phyloP scores from a whole-genome alignment of 2,113 vertebrate species.

The Actenoides hombroni region DNA sequence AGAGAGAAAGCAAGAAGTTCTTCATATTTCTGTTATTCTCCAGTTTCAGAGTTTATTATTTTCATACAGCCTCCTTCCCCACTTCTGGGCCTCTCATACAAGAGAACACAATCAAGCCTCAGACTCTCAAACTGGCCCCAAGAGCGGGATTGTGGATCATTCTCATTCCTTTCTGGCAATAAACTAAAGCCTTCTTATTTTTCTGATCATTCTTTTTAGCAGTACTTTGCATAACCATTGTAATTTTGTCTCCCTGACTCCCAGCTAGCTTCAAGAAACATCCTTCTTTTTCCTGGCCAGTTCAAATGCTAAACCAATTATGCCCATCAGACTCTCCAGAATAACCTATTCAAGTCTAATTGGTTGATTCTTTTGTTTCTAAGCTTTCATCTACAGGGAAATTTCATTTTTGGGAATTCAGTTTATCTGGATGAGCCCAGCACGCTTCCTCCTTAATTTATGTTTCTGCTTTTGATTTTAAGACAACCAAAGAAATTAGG shows the following conservation, averaged over 20 bases:
- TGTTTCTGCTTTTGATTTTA: neutral
- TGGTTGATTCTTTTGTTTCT: slow-evolving; percentile 17
- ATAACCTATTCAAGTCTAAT: slow-evolving; percentile 17
- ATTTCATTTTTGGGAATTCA: neutral
- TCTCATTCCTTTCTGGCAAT: neutral
- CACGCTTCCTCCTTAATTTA: neutral
- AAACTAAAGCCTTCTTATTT: neutral
- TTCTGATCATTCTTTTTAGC: neutral
- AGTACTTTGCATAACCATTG: neutral
- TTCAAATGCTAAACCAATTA: slow-evolving; percentile 28
- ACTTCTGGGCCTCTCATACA: neutral
- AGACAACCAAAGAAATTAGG: neutral
- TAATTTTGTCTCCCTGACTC: neutral
- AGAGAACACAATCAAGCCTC: neutral
- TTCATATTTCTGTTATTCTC: neutral
- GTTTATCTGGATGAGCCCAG: neutral
- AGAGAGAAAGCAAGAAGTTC: neutral
- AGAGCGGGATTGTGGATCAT: neutral
- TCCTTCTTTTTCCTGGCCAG: neutral
- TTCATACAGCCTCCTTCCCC: neutral
- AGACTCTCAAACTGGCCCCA: neutral
- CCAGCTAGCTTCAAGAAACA: neutral
- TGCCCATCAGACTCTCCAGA: slow-evolving; percentile 2
- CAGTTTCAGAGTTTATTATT: neutral
- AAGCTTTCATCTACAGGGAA: neutral